Base-by-base conservation (phyloP, 2,113 vertebrate species). In the Microtus oregoni region DNA sequence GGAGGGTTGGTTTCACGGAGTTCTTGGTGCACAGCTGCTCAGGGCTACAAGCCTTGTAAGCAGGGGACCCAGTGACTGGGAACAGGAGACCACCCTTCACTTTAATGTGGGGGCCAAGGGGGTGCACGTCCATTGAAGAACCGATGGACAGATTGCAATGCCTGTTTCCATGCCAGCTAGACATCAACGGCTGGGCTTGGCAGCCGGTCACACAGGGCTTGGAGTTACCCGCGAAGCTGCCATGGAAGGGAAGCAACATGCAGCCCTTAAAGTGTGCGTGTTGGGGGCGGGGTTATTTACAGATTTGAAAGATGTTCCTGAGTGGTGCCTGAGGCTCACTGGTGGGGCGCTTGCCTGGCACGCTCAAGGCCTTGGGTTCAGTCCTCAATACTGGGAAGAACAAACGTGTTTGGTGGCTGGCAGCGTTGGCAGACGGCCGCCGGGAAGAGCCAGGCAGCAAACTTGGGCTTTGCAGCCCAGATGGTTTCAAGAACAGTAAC, bases 361-460 rank as follows among this genome's bases (percentile, higher is more conserved):
- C 24, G 87, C 24, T 38, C 70, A 41, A 55, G 35, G 26, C 10
- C 38, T 38, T 61, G 72, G 70, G 70, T 63, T 76, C 26, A 1
- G 44, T 44, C n/a, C 86, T 41, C 26, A 44, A 72, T 19, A 30
- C 52, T 32, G 35, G 24, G 14, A 38, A 89, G 19, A 76, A 32
- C 20, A 76, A 44, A 76, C 5, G 50, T 22, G 26, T 28, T 2
- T 0, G 0, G 17, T 1, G 1, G 0, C 1, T 1, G 76, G 8
- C 38, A 11, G 35, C 22, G 58, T n/a, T 86, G 73, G 58, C 58
- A 58, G 58, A 58, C 19, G 1, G 19, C 58, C 58, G 19, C 58
- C 58, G 58, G 17, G 19, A n/a, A 28, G 67, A 83, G 68, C 50
- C 58, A 22, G n/a, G 58, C 3, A 41, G 91, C 28, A 75, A 9